Conservation (phyloP, 2,888 invertebrate genomes). For the Acrocera orbiculus region DNA sequence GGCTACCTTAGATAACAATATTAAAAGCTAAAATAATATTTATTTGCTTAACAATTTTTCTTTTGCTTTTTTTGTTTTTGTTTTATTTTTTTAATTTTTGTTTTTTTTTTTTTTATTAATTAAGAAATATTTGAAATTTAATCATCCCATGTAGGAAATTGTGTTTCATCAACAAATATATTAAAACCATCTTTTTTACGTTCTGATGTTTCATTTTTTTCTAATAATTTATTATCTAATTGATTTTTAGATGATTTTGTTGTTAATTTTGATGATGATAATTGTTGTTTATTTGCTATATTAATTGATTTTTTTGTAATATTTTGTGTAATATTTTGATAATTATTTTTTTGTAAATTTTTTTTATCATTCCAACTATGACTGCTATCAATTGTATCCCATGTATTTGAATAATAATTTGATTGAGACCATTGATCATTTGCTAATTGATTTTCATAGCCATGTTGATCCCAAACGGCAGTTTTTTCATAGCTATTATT, state of each 20-base stretch:
- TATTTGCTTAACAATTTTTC: too few species aligned
- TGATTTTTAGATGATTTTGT: constrained; percentile 14
- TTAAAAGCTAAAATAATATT: too few species aligned
- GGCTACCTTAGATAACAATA: too few species aligned
- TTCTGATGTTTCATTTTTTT: constrained; percentile 19
- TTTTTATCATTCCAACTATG: constrained; percentile 27
- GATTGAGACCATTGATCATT: constrained; percentile 16
- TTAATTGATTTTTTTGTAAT: constrained; percentile 26
- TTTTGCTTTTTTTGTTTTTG: too few species aligned
- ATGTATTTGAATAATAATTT: constrained; percentile 10
- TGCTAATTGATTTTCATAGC: constrained; percentile 12
- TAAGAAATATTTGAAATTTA: too few species aligned
- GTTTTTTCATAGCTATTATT: constrained; percentile 28
- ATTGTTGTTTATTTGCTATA: constrained; percentile 19
- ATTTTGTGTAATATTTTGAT: constrained; percentile 12
- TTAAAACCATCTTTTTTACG: constrained; percentile 22
- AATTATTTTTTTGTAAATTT: constrained; percentile 14
- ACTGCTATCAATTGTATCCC: constrained; percentile 23
- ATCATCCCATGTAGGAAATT: constrained; percentile 50
- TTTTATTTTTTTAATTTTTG: too few species aligned
- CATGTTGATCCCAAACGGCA: constrained; percentile 32
- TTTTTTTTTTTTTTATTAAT: too few species aligned
- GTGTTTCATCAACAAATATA: constrained; percentile 40
- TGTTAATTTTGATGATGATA: constrained; percentile 11
- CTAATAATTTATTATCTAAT: constrained; percentile 18